These are phyloP conservation scores for Hoplostethus mediterraneus DNA, from an alignment of 2,797 vertebrate species.

Conservation along the genomic window DNA sequence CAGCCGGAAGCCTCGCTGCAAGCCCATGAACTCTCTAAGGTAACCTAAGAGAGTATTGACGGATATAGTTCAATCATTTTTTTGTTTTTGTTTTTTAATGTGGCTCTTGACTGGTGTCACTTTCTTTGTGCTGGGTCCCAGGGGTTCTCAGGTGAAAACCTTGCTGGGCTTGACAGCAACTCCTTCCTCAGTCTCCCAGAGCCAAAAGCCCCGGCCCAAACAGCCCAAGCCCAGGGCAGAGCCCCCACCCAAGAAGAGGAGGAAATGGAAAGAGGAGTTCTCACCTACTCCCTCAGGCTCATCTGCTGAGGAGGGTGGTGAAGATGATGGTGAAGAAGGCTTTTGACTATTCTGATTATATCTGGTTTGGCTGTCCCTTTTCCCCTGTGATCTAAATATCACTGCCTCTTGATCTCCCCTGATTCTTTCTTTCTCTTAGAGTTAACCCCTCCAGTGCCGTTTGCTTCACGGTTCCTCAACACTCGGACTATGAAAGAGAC, in stretches of 20 bases:
- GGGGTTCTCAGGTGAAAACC: slow-evolving; percentile 85
- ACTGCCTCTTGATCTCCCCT: not conserved
- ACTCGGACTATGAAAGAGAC: slow-evolving; percentile 98
- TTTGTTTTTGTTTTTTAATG: slow-evolving; percentile 4
- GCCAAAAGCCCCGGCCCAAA: slow-evolving; percentile 91
- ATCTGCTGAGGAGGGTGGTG: slow-evolving; percentile 90
- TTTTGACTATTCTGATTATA: slow-evolving; percentile 21
- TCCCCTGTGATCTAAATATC: not conserved
- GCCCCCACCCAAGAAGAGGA: slow-evolving; percentile 98
- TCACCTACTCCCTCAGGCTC: slow-evolving; percentile 90
- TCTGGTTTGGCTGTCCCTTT: not conserved
- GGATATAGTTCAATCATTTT: accelerated
- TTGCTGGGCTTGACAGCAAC: slow-evolving; percentile 85
- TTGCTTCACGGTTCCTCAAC: slow-evolving; percentile 92
- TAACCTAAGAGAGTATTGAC: slow-evolving; percentile 49
- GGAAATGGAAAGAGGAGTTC: slow-evolving; percentile 97
- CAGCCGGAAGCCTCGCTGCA: slow-evolving; percentile 94
- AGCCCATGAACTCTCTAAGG: slow-evolving; percentile 92
- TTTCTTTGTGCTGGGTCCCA: slow-evolving; percentile 47
- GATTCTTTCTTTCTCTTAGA: slow-evolving; percentile 74
- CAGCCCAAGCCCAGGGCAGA: slow-evolving; percentile 92
- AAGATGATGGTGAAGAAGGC: slow-evolving; percentile 89
- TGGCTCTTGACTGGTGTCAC: not conserved
- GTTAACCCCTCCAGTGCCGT: slow-evolving; percentile 87
- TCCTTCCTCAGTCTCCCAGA: slow-evolving; percentile 66